Conservation (phyloP, 1,140 invertebrate genomes). For the Lasioglossum baleicum region DNA sequence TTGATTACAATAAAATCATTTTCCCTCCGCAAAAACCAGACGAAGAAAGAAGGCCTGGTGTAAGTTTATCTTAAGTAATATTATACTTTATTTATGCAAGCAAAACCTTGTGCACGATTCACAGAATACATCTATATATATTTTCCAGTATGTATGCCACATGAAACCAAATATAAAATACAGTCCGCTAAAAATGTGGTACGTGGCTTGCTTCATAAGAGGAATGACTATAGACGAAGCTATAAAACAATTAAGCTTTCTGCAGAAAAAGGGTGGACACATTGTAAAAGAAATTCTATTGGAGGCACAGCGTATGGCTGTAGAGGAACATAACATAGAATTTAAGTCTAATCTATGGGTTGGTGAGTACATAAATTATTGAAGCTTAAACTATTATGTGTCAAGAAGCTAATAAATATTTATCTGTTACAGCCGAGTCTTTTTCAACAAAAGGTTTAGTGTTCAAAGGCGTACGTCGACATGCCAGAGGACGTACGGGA, state of each 20-base stretch:
- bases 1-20: conserved; percentile 86
- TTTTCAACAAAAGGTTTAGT: conserved; percentile 87
- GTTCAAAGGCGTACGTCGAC: conserved; percentile 91
- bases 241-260: conserved; percentile 92
- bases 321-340: conserved; percentile 95
- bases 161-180: conserved; percentile 92
- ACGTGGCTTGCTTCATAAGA: conserved; percentile 90
- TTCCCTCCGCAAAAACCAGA: conserved; percentile 88
- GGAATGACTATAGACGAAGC: conserved; percentile 97
- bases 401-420: not conserved
- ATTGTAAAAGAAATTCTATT: conserved; percentile 89
- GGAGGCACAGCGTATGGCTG: conserved; percentile 94
- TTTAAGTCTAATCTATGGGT: conserved; percentile 98
- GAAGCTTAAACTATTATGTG: not conserved
- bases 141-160: conserved; percentile 91
- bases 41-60: conserved; percentile 90
- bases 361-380: conserved; percentile 83
- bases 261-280: conserved; percentile 90
- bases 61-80: conserved; percentile 79
- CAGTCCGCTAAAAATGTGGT: conserved; percentile 95
- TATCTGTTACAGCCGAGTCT: conserved; percentile 88
- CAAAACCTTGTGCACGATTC: not conserved
- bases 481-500: conserved; percentile 86
- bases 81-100: not conserved
- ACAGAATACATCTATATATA: conserved; percentile 44